Base-by-base conservation (phyloP, 2,113 vertebrate species). In the Indicator maculatus region DNA sequence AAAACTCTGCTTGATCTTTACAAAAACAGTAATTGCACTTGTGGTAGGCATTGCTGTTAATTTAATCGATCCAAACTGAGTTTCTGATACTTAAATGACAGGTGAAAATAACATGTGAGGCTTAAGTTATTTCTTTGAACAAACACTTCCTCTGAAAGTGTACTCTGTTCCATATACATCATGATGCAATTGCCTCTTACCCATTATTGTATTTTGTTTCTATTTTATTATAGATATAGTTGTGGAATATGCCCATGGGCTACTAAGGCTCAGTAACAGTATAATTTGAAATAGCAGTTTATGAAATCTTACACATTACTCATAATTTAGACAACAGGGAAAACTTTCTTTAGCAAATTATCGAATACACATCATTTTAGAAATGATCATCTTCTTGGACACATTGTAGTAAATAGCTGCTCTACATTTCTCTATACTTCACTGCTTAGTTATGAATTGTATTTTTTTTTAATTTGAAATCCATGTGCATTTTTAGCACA, bases 31-130 rank as follows among this genome's bases (percentile, higher is more conserved):
- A 77, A 86, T 11, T 81, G 16, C 70, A 75, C 31, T 88, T 91
- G 24, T 75, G 70, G 50, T 82, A 94, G 73, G 39, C 59, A 30
- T 23, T 76, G 71, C 36, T 75, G 47, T 79, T 90, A 70, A 73
- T 89, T 95, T 90, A 95, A 87, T 94, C 86, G 75, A 95, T 88
- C 56, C 64, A 92, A 79, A 66, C 65, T 89, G 89, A 85, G 64
- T 69, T 90, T 94, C 61, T 88, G 72, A 66, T 81, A 88, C 50
- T 73, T 91, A 80, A 88, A 59, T 45, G 26, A 91, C 38, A 90
- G 72, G 23, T 33, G 18, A 94, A 86, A 88, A 81, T 92, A 94
- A 93, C 60, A 52, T 20, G 8, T 11, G 76, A 86, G 69, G 80
- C 74, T 93, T 58, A 87, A 81, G 50, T 73, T 74, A 45, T 59